Conservation (phyloP, 2,113 vertebrate genomes). For the Gallinago undulata region DNA sequence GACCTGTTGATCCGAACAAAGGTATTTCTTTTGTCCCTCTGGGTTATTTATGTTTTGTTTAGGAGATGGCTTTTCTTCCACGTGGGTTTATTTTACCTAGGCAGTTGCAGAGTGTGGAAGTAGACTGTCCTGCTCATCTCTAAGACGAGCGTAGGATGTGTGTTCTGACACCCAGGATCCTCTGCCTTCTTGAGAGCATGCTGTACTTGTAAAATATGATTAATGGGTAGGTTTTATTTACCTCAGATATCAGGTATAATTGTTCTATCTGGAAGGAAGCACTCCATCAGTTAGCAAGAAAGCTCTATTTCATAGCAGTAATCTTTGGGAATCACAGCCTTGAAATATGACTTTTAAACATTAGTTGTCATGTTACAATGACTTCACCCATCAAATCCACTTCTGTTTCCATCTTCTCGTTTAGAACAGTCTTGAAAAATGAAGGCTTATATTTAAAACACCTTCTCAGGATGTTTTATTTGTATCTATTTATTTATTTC, state of each 20-base stretch:
- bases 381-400: not conserved
- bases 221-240: constrained; percentile 54
- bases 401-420: constrained; percentile 22
- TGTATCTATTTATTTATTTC: constrained; percentile 36
- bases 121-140: not conserved
- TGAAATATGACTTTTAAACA: constrained; percentile 39
- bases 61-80: not conserved
- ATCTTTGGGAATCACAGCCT: constrained; percentile 23
- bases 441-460: constrained; percentile 22
- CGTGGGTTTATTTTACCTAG: not conserved
- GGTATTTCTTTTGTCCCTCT: not conserved
- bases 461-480: not conserved
- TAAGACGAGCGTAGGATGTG: not conserved
- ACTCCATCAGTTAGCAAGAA: constrained; percentile 42
- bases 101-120: not conserved
- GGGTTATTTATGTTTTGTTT: not conserved
- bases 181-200: not conserved
- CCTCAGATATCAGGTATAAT: constrained; percentile 25
- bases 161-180: not conserved
- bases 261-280: constrained; percentile 28
- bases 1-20: not conserved
- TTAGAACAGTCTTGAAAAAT: constrained; percentile 28
- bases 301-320: constrained; percentile 14
- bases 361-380: constrained; percentile 30
- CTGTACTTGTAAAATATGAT: not conserved